Base-by-base conservation (phyloP, 2,888 invertebrate genomes). In the Glaucopsyche alexis region DNA sequence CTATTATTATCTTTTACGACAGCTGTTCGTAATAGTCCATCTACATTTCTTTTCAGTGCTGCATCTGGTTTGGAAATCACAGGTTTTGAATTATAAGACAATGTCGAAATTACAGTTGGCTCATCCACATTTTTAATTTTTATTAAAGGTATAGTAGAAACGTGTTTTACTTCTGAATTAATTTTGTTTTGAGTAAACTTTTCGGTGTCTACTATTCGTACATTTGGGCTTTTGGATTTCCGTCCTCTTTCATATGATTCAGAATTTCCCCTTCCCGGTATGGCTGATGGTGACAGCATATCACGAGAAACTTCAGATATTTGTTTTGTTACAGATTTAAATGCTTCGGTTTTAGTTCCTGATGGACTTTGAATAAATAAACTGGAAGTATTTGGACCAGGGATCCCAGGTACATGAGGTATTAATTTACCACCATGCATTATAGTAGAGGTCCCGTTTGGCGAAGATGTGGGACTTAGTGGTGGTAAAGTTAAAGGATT, bases 371-470 rank as follows among this genome's bases (percentile, higher is more conserved):
- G 85, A 71, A 86, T 81, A 78, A 83, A 93, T 65, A 93, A 83
- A 40, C 90, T 87, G 42, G 95, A 85, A 49, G 95, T 94, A 78
- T 95, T 95, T 4, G 97, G 97, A 11, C 97, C 97, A 0, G 97
- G 97, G 87, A 97, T 97, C 14, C 97, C 97, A 7, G 97, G 97
- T 13, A 97, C 97, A 85, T 96, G 96, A 0, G 97, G 96, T 81
- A 97, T 96, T n/a, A 96, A 89, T 85, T 96, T 96, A 38, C 96
- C 96, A 16, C 94, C 94, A 79, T 95, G 95, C 67, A 95, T 84
- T 76, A 95, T 95, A 45, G 94, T 94, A n/a, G 94, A 91, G 65
- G 95, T 93, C 13, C 94, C 95, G 77, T 95, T 94, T 60, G 95
- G 91, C 73, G 91, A 87, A 74, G 84, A 77, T 13, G 87, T 85